Conservation (phyloP, 2,797 vertebrate species). For the Coluber constrictor region DNA sequence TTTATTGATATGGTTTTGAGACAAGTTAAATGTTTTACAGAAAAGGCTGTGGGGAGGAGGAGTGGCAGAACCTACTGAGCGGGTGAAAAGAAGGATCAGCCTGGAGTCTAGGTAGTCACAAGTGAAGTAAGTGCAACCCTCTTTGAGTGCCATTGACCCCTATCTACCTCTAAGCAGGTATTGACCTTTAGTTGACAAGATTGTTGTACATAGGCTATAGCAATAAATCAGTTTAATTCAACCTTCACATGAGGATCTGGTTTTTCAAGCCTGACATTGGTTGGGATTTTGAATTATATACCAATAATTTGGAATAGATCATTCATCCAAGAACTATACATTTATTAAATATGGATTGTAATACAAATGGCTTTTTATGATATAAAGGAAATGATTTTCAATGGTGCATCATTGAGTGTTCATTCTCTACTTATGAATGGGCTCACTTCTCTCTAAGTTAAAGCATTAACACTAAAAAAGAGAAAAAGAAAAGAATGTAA, state of each 20-base stretch:
- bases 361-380: background rate
- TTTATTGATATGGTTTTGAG: background rate
- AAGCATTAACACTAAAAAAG: background rate
- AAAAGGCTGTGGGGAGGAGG: background rate
- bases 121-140: background rate
- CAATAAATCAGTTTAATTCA: background rate
- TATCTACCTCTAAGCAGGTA: background rate
- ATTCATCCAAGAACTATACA: background rate
- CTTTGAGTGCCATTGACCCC: background rate
- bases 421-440: background rate
- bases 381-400: background rate
- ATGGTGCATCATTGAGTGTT: background rate
- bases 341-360: background rate
- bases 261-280: background rate
- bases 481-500: background rate
- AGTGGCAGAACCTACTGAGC: background rate
- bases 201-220: background rate
- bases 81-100: background rate
- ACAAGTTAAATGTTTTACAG: background rate
- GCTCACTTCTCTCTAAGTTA: background rate
- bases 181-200: background rate
- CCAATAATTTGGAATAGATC: background rate
- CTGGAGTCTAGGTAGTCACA: background rate
- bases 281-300: background rate
- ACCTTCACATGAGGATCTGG: background rate